phyloP scores from a whole-genome alignment of 53 echinoderm and acorn worm genomes.

The Crossaster papposus region DNA sequence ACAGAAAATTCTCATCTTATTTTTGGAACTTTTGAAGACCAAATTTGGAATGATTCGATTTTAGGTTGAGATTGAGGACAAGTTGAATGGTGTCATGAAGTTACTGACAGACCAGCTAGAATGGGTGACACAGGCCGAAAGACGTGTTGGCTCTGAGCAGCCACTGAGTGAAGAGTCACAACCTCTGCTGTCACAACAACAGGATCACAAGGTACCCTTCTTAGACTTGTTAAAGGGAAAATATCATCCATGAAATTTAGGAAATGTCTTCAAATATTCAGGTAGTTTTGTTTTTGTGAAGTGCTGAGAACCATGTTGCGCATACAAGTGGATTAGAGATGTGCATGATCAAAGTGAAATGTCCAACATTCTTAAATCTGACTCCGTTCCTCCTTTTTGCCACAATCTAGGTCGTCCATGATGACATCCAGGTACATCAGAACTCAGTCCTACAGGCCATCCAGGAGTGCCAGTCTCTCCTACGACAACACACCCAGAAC shows the following conservation, averaged over 20 bases:
- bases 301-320: no score
- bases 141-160: slow-evolving; percentile 78
- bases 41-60: neutral
- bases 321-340: neutral
- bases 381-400: neutral
- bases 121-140: slow-evolving; percentile 83
- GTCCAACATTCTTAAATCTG: neutral
- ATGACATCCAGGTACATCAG: slow-evolving; percentile 94
- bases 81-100: slow-evolving; percentile 61
- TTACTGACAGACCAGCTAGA: slow-evolving; percentile 80
- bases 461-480: slow-evolving; percentile 88
- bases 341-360: neutral
- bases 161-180: slow-evolving; percentile 79
- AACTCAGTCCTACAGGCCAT: slow-evolving; percentile 83
- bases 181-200: slow-evolving; percentile 73
- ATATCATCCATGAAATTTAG: no score
- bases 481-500: slow-evolving; percentile 81
- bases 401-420: slow-evolving; percentile 71
- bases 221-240: no score
- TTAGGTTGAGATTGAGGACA: slow-evolving; percentile 83
- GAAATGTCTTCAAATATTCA: no score
- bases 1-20: no score
- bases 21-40: neutral
- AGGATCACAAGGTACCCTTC: slow-evolving; percentile 88
- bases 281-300: no score